Evolutionary conservation across 2,888 invertebrate species (phyloP), one percentile per base, ranked within the genome.

Genomic region (Stictocephala bisonia): DNA sequence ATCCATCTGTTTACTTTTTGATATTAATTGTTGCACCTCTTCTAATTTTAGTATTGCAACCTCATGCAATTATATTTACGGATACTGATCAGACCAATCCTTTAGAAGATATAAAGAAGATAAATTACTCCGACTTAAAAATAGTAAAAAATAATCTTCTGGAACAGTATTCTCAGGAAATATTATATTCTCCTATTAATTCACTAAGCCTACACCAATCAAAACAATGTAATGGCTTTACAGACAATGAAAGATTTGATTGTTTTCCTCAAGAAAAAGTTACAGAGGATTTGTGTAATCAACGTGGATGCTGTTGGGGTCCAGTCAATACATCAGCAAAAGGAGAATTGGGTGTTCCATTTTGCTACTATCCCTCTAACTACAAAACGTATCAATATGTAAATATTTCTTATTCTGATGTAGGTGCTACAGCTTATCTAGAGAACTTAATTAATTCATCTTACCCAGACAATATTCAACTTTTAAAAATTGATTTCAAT

Each of bases 331-430:
- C 60, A 26, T 18, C 68, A 20, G 31, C 48, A 9, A 40, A 51
- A 24, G 70, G 40, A 20, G 35, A 70, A 24, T n/a, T 22, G 2
- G 70, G 70, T 78, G 85, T 88, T 0, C 93, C 94, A 0, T 91
- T 88, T 83, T 94, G 94, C 82, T 93, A 87, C 83, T 94, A 91
- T 82, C 91, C 93, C 0, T 84, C 86, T 0, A 86, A 88, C 75
- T 93, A 89, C 84, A 85, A 85, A 60, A 86, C 88, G n/a, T 93
- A 91, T 81, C 85, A 85, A 64, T 89, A 88, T 78, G 78, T 87
- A 1, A 91, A 91, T 81, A 85, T 88, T 77, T 89, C 88, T 0
- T 85, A 88, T 77, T 87, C 87, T 29, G 86, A 85, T n/a, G 89
- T 87, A 79, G 89, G 90, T 0, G 84, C 89, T 75, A 84, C 84